Conservation (phyloP, 2,113 vertebrate species). For the Raja brachyura region DNA sequence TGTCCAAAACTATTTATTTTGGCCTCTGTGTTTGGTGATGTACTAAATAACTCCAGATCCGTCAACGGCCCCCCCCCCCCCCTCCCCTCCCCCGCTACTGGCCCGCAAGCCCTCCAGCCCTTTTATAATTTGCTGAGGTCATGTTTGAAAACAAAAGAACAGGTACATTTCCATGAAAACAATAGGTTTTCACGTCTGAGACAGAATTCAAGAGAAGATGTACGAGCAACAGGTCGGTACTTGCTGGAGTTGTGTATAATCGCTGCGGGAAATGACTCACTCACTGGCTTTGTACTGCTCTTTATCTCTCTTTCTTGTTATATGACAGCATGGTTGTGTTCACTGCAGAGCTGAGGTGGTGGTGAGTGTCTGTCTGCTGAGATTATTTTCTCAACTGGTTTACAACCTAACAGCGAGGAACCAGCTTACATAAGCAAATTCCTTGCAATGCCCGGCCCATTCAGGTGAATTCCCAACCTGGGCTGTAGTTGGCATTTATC, state of each 20-base stretch:
- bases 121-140: not conserved
- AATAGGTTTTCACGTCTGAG: not conserved
- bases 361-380: not conserved
- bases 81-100: not conserved
- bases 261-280: constrained; percentile 14
- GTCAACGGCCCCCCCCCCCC: not conserved
- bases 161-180: not conserved
- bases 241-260: not conserved
- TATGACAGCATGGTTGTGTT: not conserved
- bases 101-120: not conserved
- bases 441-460: not conserved
- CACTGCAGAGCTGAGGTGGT: not conserved
- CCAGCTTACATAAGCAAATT: not conserved
- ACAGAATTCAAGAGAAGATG: not conserved
- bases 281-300: not conserved
- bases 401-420: not conserved
- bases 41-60: not conserved
- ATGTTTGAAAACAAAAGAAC: not conserved
- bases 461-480: not conserved
- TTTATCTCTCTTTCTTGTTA: not conserved
- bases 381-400: not conserved
- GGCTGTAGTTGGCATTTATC: not conserved
- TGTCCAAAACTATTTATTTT: not conserved
- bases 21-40: not conserved
- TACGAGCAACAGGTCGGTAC: not conserved